These are phyloP conservation scores for Onychomys arenicola DNA, from an alignment of 2,797 vertebrate species.

Conservation along the genomic window DNA sequence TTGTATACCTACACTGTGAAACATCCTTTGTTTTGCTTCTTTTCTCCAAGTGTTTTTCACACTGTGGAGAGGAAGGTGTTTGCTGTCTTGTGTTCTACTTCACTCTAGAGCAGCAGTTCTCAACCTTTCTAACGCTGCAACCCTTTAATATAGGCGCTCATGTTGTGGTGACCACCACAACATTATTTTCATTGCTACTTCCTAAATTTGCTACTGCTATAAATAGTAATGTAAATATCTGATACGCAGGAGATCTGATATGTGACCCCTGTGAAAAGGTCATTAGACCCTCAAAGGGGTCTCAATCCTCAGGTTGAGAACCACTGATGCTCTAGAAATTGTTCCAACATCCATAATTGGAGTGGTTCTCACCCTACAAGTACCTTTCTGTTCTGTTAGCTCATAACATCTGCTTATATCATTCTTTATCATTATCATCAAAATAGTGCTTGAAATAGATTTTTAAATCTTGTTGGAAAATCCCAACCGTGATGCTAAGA, in stretches of 20 bases:
- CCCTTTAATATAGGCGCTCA: neutral
- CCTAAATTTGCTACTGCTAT: neutral
- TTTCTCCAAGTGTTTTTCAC: neutral
- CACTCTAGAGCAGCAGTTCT: neutral
- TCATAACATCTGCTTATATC: neutral
- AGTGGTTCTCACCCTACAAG: neutral
- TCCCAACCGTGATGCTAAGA: neutral
- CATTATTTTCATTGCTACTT: neutral
- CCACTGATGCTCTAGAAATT: neutral
- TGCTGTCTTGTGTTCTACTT: constrained; percentile 1
- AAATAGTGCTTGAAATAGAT: neutral
- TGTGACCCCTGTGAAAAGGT: neutral
- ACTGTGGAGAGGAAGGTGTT: neutral
- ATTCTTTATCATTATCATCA: neutral
- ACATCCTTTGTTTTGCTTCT: neutral
- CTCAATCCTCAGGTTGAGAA: neutral
- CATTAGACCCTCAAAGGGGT: neutral
- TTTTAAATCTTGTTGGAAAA: neutral
- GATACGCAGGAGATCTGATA: neutral
- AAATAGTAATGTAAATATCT: neutral
- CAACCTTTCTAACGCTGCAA: neutral
- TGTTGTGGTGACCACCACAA: neutral
- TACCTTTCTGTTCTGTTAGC: neutral
- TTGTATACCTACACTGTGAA: neutral
- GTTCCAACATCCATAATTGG: neutral